Base-by-base conservation (phyloP, 2,113 vertebrate genomes). In the Pseudopodoces humilis region DNA sequence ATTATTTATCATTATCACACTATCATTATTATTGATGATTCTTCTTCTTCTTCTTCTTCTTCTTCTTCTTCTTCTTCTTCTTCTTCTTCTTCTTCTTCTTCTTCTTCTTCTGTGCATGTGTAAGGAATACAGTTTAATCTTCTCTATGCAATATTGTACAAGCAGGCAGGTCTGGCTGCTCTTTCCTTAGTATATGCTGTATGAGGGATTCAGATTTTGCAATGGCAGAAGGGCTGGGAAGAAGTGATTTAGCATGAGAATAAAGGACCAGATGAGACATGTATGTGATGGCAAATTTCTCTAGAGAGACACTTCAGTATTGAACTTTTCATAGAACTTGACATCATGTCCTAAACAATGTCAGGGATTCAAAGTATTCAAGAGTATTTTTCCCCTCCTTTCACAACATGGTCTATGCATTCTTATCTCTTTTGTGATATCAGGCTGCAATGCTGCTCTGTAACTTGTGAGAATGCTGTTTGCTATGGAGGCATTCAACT, bases 101-200 rank as follows among this genome's bases (percentile, higher is more conserved):
- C 39, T 39, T 39, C 39, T 39, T 39, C 11, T 39, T 39, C 11
- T 18, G 13, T 6, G 3, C 14, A 46, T 9, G 7, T 20, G 2
- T 53, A 83, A 63, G 23, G 39, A 43, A n/a, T 30, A 43, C 0
- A 2, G 24, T 75, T 84, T 47, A 59, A 50, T 68, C n/a, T 70
- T 75, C 35, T 77, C 65, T 39, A 35, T 1, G 2, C 50, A 13
- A 2, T 46, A 18, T 10, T 5, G 0, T 62, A 80, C 24, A 37
- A 80, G 37, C 20, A 69, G n/a, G 14, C 24, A 68, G 27, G 14
- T 71, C 25, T 71, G 43, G 64, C 43, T 5, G 25, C 22, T 10
- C 6, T 60, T 17, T 53, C 68, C 14, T 74, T 47, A 72, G 11
- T 13, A 17, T 8, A 21, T 68, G 21, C 47, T 67, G 30, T 50